Evolutionary conservation across 2,797 vertebrate species (phyloP).

Genomic region (Bucorvus abyssinicus): DNA sequence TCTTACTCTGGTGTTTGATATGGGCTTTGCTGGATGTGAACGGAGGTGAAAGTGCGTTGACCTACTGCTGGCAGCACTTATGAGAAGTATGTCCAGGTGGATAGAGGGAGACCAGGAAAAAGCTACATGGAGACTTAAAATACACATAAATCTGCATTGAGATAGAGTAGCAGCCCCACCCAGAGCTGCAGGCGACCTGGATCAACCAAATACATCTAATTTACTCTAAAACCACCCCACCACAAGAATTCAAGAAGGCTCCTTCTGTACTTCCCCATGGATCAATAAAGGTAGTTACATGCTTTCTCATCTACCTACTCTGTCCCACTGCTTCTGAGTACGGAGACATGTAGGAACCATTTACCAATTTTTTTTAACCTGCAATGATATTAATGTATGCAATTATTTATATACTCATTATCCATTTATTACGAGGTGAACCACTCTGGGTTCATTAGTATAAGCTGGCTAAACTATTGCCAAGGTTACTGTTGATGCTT

Average conservation of each 20-base stretch:
- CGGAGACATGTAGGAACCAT: constrained; percentile 28
- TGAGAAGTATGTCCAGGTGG: not conserved
- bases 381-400: constrained; percentile 28
- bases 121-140: not conserved
- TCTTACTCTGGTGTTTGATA: not conserved
- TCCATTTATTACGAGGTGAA: constrained; percentile 36
- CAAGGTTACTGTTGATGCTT: not conserved
- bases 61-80: not conserved
- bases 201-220: not conserved
- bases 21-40: not conserved
- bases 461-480: not conserved
- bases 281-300: not conserved
- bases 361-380: constrained; percentile 28
- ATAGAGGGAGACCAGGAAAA: not conserved
- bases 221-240: not conserved
- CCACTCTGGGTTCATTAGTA: not conserved
- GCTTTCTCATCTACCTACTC: not conserved
- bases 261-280: not conserved
- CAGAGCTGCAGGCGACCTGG: not conserved
- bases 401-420: constrained; percentile 30
- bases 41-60: not conserved
- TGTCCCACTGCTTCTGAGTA: not conserved
- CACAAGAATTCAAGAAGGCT: not conserved
- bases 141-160: not conserved
- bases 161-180: not conserved